These are phyloP conservation scores for Pyrocoelia pectoralis DNA, from an alignment of 2,888 invertebrate genomes.

Conservation along the genomic window DNA sequence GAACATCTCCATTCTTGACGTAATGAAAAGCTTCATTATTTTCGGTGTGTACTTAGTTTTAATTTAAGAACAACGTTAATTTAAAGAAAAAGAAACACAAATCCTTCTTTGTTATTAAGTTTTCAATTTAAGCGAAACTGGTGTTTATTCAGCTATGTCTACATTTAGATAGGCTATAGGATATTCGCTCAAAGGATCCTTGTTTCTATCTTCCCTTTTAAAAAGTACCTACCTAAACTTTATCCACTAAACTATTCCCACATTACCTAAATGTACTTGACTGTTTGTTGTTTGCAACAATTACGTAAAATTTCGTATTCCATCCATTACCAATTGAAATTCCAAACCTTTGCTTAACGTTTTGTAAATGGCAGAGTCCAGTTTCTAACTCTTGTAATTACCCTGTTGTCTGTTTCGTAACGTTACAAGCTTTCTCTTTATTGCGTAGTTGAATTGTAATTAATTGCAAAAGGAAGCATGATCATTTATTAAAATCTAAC, in stretches of 20 bases:
- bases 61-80: background rate
- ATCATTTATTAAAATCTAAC: background rate
- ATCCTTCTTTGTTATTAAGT: background rate
- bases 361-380: background rate
- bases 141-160: background rate
- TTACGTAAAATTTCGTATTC: background rate
- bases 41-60: background rate
- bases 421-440: background rate
- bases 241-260: slow-evolving; percentile 2
- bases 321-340: background rate
- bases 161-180: background rate
- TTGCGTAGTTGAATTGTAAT: background rate
- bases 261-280: background rate
- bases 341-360: background rate
- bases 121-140: background rate
- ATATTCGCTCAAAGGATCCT: background rate
- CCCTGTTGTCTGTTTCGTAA: background rate
- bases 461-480: background rate
- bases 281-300: background rate
- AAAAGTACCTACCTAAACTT: too few species aligned
- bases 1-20: background rate
- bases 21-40: background rate
- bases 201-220: background rate
- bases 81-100: background rate
- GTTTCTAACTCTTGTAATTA: background rate